Percentiles rank a stretch among this genome's conserved stretches.
phyloP scores from a whole-genome alignment of 2,113 vertebrate genomes.

The Misgurnus anguillicaudatus region DNA sequence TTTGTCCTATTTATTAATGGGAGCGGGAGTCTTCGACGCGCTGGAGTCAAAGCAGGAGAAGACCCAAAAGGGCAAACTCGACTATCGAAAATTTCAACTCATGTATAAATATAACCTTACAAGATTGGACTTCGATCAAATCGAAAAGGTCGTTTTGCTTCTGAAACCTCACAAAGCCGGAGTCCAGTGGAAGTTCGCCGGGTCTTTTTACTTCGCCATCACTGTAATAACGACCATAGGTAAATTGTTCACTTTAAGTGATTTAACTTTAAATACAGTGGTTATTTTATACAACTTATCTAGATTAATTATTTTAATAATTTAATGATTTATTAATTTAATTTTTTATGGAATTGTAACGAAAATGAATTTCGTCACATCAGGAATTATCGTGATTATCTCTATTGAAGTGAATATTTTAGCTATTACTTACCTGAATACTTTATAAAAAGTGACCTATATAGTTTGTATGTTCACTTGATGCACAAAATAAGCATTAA shows the following conservation, averaged over 20 bases:
- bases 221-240: slow-evolving; percentile 98
- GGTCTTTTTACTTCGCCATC: slow-evolving; percentile 98
- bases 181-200: slow-evolving; percentile 94
- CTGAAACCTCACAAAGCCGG: slow-evolving; percentile 95
- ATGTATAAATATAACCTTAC: slow-evolving; percentile 89
- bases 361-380: no score
- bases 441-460: no score
- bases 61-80: slow-evolving; percentile 81
- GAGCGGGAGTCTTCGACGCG: slow-evolving; percentile 93
- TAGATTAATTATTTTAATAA: no score
- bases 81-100: slow-evolving; percentile 81
- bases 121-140: slow-evolving; percentile 84
- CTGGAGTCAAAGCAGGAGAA: slow-evolving; percentile 91
- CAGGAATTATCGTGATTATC: no score
- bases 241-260: slow-evolving; percentile 59
- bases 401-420: no score
- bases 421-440: no score
- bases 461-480: no score
- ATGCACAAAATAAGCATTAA: no score
- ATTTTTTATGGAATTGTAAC: no score
- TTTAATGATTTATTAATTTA: no score
- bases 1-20: slow-evolving; percentile 95
- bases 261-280: background rate
- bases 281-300: no score
- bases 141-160: slow-evolving; percentile 86